phyloP scores from a whole-genome alignment of 1,140 invertebrate species.

The Nasonia longicornis region DNA sequence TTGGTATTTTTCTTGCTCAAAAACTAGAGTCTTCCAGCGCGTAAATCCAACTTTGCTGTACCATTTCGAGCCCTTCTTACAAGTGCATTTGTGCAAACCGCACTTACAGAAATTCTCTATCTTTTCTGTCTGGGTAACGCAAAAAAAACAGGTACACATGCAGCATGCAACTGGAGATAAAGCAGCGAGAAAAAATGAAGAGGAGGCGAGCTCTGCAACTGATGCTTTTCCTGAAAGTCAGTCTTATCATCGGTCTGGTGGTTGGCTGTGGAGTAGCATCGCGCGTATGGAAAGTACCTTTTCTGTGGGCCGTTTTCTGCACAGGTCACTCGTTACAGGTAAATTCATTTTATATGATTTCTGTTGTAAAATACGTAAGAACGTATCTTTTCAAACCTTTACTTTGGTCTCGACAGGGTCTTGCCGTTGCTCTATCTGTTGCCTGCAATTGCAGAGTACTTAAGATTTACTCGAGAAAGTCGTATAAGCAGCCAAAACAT shows the following conservation, averaged over 20 bases:
- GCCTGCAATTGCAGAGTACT: constrained; percentile 76
- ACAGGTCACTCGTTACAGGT: constrained; percentile 65
- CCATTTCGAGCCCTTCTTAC: neutral
- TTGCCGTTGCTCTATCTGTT: constrained; percentile 74
- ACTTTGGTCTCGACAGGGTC: constrained; percentile 66
- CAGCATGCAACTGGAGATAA: constrained; percentile 72
- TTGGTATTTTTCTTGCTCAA: neutral
- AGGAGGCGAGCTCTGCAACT: constrained; percentile 72
- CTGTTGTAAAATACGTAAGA: neutral
- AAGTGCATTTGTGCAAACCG: neutral
- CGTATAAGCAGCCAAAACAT: constrained; percentile 62
- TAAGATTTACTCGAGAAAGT: constrained; percentile 69
- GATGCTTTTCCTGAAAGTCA: constrained; percentile 73
- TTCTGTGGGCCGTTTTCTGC: constrained; percentile 66
- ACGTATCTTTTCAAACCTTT: neutral
- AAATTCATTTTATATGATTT: neutral
- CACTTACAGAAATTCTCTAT: neutral
- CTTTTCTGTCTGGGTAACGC: neutral
- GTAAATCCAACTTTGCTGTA: neutral
- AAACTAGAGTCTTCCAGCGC: neutral
- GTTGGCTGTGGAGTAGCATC: constrained; percentile 64
- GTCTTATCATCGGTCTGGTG: constrained; percentile 64
- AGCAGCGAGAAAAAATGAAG: constrained; percentile 73
- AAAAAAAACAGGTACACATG: constrained; percentile 60
- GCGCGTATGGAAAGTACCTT: constrained; percentile 59